Evolutionary conservation across 2,113 vertebrate species (phyloP).

Genomic region (Myrmecobius fasciatus): DNA sequence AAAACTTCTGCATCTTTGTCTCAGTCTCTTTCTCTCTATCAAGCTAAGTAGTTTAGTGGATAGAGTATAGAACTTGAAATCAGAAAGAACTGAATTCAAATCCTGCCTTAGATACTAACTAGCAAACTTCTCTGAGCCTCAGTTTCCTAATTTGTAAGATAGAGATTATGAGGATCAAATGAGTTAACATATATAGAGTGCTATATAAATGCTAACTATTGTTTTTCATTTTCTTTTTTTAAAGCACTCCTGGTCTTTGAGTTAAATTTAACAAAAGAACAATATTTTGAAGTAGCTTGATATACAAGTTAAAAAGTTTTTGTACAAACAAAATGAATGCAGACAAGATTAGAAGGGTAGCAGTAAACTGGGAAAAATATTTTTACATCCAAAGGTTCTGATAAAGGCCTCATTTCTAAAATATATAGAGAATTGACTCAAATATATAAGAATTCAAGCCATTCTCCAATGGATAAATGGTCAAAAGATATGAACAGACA

Average conservation of each 20-base stretch:
- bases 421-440: too few species aligned
- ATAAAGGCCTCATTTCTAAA: too few species aligned
- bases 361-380: too few species aligned
- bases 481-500: too few species aligned
- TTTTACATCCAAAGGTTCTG: too few species aligned
- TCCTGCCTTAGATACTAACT: not conserved
- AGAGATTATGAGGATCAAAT: not conserved
- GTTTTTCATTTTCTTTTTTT: conserved; percentile 12
- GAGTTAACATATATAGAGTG: not conserved
- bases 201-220: not conserved
- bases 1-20: not conserved
- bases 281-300: conserved; percentile 9
- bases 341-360: too few species aligned
- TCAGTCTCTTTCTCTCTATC: not conserved
- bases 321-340: too few species aligned
- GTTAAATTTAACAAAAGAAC: conserved; percentile 10
- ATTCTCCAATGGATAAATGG: too few species aligned
- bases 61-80: not conserved
- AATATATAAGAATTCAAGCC: too few species aligned
- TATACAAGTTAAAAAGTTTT: too few species aligned
- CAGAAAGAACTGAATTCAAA: not conserved
- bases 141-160: not conserved
- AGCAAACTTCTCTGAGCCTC: not conserved
- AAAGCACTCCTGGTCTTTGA: not conserved
- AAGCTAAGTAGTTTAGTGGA: not conserved